Percentiles rank a stretch among this genome's conserved stretches.
Conservation (phyloP, 1,140 invertebrate genomes). For the Babylonia areolata region DNA sequence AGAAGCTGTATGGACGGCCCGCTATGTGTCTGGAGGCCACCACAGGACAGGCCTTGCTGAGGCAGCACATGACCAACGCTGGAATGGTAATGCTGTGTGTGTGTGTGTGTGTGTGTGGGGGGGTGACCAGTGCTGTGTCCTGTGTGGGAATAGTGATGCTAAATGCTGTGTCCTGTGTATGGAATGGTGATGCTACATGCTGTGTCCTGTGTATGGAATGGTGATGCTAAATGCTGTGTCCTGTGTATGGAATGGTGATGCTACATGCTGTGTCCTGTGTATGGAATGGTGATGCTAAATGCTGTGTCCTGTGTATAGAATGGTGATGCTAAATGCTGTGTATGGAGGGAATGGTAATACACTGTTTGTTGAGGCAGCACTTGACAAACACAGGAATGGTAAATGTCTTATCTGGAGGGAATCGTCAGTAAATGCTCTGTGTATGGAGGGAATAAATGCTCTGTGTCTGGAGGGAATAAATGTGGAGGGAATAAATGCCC, state of each 20-base stretch:
- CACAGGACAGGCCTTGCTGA: conserved; percentile 51
- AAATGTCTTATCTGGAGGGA: neutral
- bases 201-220: no score
- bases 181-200: no score
- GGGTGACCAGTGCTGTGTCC: neutral
- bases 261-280: no score
- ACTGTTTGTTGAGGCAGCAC: conserved; percentile 52
- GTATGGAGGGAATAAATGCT: no score
- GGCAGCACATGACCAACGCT: conserved; percentile 51
- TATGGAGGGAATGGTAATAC: conserved; percentile 51
- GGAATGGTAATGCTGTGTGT: conserved; percentile 46
- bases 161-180: neutral
- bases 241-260: no score
- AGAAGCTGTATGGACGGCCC: conserved; percentile 49
- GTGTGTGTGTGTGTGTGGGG: neutral
- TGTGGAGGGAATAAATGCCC: no score
- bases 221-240: no score
- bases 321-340: conserved; percentile 46
- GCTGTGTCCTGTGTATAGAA: no score
- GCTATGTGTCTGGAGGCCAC: conserved; percentile 55
- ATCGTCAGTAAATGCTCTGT: no score
- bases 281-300: no score
- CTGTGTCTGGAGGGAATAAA: no score
- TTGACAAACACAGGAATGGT: conserved; percentile 55
- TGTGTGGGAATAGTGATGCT: neutral